A percentile compares a stretch with the other conserved stretches of the same genome.
Evolutionary conservation across 2,888 invertebrate genomes (phyloP).

Genomic region (Macropis europaea): DNA sequence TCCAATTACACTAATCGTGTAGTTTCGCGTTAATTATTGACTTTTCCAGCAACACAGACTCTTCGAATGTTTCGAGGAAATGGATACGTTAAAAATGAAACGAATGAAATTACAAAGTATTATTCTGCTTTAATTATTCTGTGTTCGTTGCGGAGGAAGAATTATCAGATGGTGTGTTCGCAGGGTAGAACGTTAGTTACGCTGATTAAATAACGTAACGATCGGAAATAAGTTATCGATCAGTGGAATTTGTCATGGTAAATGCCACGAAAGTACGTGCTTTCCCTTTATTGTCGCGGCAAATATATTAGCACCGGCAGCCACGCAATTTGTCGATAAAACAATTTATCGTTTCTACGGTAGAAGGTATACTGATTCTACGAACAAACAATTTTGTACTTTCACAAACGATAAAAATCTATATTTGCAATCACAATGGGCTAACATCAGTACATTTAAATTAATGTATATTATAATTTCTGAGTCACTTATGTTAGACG

Average conservation of each 20-base stretch:
- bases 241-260: not conserved
- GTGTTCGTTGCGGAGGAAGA: too few species aligned
- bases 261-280: slow-evolving; percentile 2
- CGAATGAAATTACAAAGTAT: too few species aligned
- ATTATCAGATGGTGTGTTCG: too few species aligned
- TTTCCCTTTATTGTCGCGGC: slow-evolving; percentile 7
- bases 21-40: not conserved
- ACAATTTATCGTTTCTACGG: slow-evolving; percentile 22
- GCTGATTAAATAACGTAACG: not conserved
- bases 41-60: not conserved
- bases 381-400: too few species aligned
- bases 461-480: too few species aligned
- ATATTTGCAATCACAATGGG: too few species aligned
- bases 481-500: too few species aligned
- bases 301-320: slow-evolving; percentile 19
- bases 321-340: slow-evolving; percentile 29
- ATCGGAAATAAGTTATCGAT: not conserved
- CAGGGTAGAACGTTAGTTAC: not conserved
- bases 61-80: not conserved
- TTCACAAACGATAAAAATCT: too few species aligned
- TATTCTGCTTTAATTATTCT: too few species aligned
- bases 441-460: too few species aligned
- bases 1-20: too few species aligned
- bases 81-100: not conserved
- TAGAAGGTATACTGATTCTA: not conserved